A percentile compares a stretch with the other conserved stretches of the same genome.
phyloP scores from a whole-genome alignment of 2,888 invertebrate species.

The Macrophya alboannulata region DNA sequence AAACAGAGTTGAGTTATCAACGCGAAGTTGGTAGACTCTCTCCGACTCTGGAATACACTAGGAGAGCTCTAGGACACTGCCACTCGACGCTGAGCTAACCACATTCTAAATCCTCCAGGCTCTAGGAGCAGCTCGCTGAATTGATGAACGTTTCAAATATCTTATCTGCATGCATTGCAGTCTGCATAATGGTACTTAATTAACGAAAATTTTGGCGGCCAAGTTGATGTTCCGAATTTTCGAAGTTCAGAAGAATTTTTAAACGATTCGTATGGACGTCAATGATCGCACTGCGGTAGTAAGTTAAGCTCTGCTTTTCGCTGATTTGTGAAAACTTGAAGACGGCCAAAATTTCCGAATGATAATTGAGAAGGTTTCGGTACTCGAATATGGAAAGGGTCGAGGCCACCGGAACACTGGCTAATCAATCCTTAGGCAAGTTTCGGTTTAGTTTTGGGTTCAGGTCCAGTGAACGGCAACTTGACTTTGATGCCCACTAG shows the following conservation, averaged over 20 bases:
- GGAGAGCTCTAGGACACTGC: constrained; percentile 22
- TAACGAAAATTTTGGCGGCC: background rate
- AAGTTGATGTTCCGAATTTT: no score
- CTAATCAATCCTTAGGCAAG: constrained; percentile 26
- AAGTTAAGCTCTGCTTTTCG: background rate
- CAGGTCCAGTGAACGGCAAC: constrained; percentile 17
- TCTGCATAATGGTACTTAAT: background rate
- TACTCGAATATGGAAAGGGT: background rate
- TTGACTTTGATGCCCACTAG: constrained; percentile 46
- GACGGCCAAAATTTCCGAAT: background rate
- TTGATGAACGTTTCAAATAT: constrained; percentile 37
- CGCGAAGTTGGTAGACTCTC: constrained; percentile 37
- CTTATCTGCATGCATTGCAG: constrained; percentile 12
- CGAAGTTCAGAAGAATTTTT: no score
- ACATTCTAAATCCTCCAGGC: constrained; percentile 32
- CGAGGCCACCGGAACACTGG: background rate
- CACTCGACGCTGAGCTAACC: constrained; percentile 46
- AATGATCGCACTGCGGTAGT: background rate
- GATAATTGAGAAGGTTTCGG: background rate
- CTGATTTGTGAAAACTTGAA: background rate
- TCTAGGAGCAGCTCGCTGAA: constrained; percentile 37
- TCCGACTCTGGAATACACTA: constrained; percentile 22
- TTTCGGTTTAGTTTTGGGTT: constrained; percentile 41
- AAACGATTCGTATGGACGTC: no score
- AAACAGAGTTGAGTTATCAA: constrained; percentile 53